Percentiles rank a stretch among this genome's conserved stretches.
These are phyloP conservation scores for Littorina saxatilis DNA, from an alignment of 1,140 invertebrate species.

Conservation along the genomic window DNA sequence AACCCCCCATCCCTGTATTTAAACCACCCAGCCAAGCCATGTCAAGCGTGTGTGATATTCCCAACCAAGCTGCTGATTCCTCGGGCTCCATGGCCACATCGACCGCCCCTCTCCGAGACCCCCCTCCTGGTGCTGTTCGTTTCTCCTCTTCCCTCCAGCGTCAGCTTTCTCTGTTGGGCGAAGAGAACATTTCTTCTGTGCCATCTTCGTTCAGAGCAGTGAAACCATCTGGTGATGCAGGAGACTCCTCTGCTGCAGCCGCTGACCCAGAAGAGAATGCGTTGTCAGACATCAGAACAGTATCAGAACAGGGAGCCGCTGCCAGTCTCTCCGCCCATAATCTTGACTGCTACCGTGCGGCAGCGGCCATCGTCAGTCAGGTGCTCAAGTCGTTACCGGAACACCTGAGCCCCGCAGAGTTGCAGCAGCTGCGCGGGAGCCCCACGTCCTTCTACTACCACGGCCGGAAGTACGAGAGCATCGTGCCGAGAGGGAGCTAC, in stretches of 20 bases:
- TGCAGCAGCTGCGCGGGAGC: background rate
- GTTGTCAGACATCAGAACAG: background rate
- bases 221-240: background rate
- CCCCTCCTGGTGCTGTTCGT: background rate
- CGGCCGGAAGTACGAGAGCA: slow-evolving; percentile 24
- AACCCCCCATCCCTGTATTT: background rate
- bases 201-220: background rate
- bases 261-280: background rate
- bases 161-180: background rate
- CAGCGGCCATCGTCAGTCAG: slow-evolving; percentile 50
- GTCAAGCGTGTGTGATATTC: background rate
- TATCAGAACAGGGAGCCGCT: background rate
- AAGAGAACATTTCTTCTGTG: background rate
- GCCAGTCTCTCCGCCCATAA: background rate
- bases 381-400: slow-evolving; percentile 32
- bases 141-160: background rate
- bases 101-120: background rate
- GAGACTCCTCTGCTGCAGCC: background rate
- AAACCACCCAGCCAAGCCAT: background rate
- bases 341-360: slow-evolving; percentile 39
- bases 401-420: background rate
- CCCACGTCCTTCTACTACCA: slow-evolving; percentile 19
- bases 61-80: background rate
- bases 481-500: slow-evolving; percentile 17
- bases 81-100: background rate